Conservation (phyloP, 2,113 vertebrate genomes). For the Echinops telfairi region DNA sequence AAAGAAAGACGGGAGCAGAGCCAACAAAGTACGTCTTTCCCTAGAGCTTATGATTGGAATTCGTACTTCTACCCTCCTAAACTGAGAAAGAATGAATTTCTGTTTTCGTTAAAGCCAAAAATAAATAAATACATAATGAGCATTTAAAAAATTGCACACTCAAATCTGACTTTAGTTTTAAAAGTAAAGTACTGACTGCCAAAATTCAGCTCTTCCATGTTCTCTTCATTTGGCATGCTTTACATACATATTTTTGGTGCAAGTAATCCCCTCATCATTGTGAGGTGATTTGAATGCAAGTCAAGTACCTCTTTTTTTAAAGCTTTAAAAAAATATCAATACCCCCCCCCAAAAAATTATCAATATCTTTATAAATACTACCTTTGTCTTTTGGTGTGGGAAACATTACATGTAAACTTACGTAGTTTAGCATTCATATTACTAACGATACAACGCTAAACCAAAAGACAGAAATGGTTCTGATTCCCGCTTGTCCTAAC, state of each 20-base stretch:
- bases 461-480: too few species aligned
- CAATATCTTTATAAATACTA: not conserved
- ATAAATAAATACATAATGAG: too few species aligned
- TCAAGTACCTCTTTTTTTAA: not conserved
- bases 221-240: constrained; percentile 11
- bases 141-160: not conserved
- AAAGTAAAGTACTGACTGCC: not conserved
- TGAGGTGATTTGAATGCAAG: not conserved
- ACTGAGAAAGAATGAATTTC: too few species aligned
- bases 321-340: not conserved
- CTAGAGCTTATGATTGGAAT: too few species aligned
- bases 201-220: constrained; percentile 7
- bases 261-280: not conserved
- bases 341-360: too few species aligned
- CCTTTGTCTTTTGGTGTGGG: not conserved
- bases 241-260: not conserved
- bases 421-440: not conserved
- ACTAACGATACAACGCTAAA: not conserved
- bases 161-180: constrained; percentile 1
- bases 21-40: too few species aligned
- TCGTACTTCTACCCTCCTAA: too few species aligned
- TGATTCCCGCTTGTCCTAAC: not conserved
- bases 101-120: too few species aligned
- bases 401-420: not conserved
- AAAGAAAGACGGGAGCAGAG: too few species aligned